Conservation (phyloP, 2,113 vertebrate species). For the Lagenorhynchus albirostris region DNA sequence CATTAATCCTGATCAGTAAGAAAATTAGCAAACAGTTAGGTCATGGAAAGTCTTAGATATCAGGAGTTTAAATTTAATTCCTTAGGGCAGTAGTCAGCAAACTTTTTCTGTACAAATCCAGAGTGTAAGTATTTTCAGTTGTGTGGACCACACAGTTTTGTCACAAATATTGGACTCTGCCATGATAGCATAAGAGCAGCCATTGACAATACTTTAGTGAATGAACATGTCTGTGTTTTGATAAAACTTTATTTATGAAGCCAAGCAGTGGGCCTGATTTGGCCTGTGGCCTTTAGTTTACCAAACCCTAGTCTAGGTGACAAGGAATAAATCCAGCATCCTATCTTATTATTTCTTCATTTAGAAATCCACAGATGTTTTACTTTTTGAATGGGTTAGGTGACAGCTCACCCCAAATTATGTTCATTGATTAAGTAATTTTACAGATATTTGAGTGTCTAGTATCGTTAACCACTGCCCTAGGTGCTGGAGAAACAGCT, state of each 20-base stretch:
- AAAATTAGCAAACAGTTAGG: neutral
- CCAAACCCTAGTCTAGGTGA: neutral
- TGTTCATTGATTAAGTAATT: neutral
- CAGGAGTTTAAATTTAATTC: neutral
- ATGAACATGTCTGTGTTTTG: neutral
- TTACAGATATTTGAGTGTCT: neutral
- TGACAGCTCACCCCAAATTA: neutral
- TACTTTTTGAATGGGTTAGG: neutral
- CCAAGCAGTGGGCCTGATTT: neutral
- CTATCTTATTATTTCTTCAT: neutral
- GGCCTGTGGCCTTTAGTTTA: neutral
- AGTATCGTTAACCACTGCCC: neutral
- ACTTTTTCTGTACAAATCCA: neutral
- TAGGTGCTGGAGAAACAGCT: neutral
- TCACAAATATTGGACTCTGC: neutral
- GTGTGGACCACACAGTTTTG: neutral
- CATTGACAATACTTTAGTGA: neutral
- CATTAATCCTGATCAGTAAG: neutral
- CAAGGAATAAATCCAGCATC: neutral
- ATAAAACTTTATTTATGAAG: slow-evolving; percentile 5
- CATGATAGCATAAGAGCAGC: neutral
- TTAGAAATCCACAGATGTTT: neutral
- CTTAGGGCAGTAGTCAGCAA: neutral
- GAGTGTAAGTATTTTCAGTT: neutral
- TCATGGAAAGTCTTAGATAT: neutral